Percentiles rank a stretch among this genome's conserved stretches.
phyloP scores from a whole-genome alignment of 2,113 vertebrate species.

The Leucosticte australis region DNA sequence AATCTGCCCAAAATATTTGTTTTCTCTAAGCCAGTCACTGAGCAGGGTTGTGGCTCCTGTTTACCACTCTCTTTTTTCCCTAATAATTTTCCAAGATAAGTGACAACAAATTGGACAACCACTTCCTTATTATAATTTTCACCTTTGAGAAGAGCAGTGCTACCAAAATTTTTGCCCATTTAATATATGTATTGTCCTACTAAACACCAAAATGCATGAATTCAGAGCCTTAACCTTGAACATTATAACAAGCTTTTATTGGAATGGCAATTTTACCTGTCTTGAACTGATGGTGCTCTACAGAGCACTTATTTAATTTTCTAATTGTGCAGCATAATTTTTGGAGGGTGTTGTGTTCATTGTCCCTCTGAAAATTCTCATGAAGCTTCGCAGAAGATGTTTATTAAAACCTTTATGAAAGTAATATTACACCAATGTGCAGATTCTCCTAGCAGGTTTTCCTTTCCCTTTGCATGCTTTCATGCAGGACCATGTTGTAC shows the following conservation, averaged over 20 bases:
- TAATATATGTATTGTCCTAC: background rate
- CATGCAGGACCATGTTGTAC: background rate
- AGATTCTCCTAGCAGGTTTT: background rate
- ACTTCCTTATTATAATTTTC: background rate
- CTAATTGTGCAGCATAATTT: background rate
- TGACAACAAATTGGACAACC: background rate
- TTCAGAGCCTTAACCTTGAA: background rate
- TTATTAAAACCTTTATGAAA: background rate
- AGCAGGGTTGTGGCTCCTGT: background rate
- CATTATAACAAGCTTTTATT: background rate
- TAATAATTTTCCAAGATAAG: background rate
- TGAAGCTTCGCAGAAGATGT: background rate
- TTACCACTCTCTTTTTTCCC: background rate
- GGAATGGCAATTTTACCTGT: background rate
- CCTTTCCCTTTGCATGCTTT: background rate
- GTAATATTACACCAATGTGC: rapidly evolving
- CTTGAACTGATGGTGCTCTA: background rate
- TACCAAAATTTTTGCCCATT: background rate
- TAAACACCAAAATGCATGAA: background rate
- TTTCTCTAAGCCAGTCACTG: background rate
- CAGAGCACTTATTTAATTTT: background rate
- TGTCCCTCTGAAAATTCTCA: background rate
- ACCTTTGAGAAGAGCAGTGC: background rate
- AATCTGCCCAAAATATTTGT: background rate
- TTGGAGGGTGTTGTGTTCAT: background rate